Base-by-base conservation (phyloP, 2,888 invertebrate species). In the Erynnis tages region DNA sequence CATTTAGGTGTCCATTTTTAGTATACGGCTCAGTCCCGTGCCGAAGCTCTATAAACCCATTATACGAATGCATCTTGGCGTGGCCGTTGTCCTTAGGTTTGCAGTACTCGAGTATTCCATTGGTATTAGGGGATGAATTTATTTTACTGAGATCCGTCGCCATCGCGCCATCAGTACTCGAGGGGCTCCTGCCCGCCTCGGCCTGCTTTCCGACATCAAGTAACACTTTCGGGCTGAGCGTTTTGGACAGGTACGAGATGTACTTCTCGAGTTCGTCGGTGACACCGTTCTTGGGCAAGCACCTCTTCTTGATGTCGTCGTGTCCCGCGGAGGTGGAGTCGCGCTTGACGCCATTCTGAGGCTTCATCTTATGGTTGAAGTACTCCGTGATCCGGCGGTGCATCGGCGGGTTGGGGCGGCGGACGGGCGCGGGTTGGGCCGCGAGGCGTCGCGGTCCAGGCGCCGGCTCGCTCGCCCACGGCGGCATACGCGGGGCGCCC, bases 361-460 rank as follows among this genome's bases (percentile, higher is more conserved):
- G 92, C 83, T 95, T 96, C 90, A 94, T 93, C 82, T 95, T 95
- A 58, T 95, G 93, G 76, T 94, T 96, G 79, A 95, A 96, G 79
- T 93, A 96, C 71, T 95, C 95, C 17, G 95, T 95, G 73, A 96
- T 96, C 80, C 95, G 95, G 43, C 94, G 95, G 79, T 95, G 95
- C 57, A 84, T 79, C 61, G 86, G 81, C 55, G 73, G 78, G 56
- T 72, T 73, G 70, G 65, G 62, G 50, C 72, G 69, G 60, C 81
- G 85, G 60, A 70, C 65, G 57, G 83, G 82, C 58, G 74, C 81
- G 56, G 77, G 76, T 62, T 79, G 82, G 56, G 75, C 80, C 76
- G 83, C 82, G 66, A 79, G 69, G 75, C 83, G 85, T 70, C 83
- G 82, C 80, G 77, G 73, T 58, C 71, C 79, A 78, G 79, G 80